Evolutionary conservation across 1,140 invertebrate species (phyloP), one percentile per base, ranked within the genome.

Genomic region (Drosophila sproati): DNA sequence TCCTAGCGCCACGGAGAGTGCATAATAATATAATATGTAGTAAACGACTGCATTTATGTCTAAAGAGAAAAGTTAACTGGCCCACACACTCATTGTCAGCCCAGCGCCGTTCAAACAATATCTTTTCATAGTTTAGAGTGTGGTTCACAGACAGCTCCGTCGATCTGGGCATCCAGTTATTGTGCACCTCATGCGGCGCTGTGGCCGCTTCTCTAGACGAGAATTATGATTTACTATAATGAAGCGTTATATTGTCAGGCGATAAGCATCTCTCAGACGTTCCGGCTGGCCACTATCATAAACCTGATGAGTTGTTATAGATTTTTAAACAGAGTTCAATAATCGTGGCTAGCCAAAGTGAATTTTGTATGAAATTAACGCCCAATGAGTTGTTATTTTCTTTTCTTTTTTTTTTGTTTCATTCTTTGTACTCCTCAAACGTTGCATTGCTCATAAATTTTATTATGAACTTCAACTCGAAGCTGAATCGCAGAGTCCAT

Each of bases 171-270:
- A 39, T 39, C 54, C 56, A 59, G 61, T 67, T 63, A 82, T 56
- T 76, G 59, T 35, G 34, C 31, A 52, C 73, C 82, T 61, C 78
- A 85, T 83, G 81, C 62, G 70, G 82, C 52, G 81, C 57, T 48
- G 48, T 69, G 69, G 71, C 55, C 45, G 31, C 62, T 41, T 70
- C 57, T 59, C 61, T 72, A 56, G 61, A 70, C 64, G 59, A 69
- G 81, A 85, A 89, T 82, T 89, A 89, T 89, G 85, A 89, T 89
- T 89, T 85, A 89, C 80, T 76, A 88, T 88, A 88, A 88, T 88
- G 83, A 85, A 88, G 85, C 85, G 70, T 77, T 78, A 89, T 89
- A 83, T 80, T 69, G 80, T 70, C 85, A 69, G 63, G 39, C 76
- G 85, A 89, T 80, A 80, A 76, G 80, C 85, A 88, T 88, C 83